These are phyloP conservation scores for Amblyopsis rosae DNA, from an alignment of 2,113 vertebrate species.

Conservation along the genomic window DNA sequence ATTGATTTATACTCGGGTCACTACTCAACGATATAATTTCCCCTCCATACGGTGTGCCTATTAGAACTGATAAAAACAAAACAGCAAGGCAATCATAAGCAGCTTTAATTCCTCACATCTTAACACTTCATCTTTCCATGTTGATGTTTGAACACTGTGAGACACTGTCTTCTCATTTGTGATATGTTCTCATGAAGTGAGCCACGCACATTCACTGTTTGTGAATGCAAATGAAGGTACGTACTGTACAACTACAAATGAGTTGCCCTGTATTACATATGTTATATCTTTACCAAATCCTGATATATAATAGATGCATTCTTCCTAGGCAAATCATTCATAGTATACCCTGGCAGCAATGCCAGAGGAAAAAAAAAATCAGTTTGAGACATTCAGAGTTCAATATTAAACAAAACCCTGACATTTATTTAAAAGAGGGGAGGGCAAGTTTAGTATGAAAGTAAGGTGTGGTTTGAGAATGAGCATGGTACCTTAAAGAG, in stretches of 20 bases:
- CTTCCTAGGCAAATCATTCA: too few species aligned
- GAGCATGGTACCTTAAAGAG: slow-evolving; percentile 1
- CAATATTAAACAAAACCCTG: slow-evolving; percentile 13
- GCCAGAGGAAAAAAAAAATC: slow-evolving; percentile 6
- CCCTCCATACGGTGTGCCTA: slow-evolving; percentile 31
- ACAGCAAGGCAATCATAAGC: slow-evolving; percentile 21
- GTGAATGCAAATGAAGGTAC: neutral
- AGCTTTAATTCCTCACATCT: slow-evolving; percentile 17
- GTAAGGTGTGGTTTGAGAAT: neutral
- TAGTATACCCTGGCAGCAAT: neutral
- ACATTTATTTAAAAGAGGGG: slow-evolving; percentile 27
- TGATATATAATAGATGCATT: neutral
- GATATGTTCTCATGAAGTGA: neutral
- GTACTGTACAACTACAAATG: slow-evolving; percentile 1
- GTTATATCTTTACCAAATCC: neutral
- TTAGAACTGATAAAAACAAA: slow-evolving; percentile 45
- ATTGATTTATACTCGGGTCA: slow-evolving; percentile 50
- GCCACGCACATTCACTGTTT: too few species aligned
- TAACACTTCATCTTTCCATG: slow-evolving; percentile 26
- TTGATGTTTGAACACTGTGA: slow-evolving; percentile 38
- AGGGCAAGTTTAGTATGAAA: slow-evolving; percentile 15
- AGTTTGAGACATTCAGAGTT: neutral
- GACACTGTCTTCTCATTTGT: slow-evolving; percentile 2
- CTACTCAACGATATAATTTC: slow-evolving; percentile 46
- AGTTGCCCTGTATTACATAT: neutral